Percentiles rank a stretch among this genome's conserved stretches.
Conservation (phyloP, 2,113 vertebrate genomes). For the Oreochromis tanganicae region DNA sequence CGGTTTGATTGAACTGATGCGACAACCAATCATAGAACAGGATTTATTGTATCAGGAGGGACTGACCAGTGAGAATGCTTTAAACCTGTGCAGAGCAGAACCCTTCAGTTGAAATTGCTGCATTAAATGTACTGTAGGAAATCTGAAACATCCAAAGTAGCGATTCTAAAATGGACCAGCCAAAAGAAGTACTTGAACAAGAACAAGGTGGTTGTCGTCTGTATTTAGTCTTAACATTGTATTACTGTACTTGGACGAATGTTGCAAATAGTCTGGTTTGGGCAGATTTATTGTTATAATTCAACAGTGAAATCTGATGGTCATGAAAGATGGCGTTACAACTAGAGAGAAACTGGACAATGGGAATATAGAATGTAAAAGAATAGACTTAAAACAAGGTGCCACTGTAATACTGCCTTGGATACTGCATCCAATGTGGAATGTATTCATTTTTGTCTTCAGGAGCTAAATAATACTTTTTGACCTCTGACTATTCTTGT, state of each 20-base stretch:
- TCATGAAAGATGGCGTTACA: background rate
- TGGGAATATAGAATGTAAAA: background rate
- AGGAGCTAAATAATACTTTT: background rate
- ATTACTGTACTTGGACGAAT: background rate
- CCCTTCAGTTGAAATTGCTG: conserved; percentile 18
- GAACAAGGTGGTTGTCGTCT: background rate
- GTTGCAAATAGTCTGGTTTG: background rate
- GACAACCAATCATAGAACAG: conserved; percentile 38
- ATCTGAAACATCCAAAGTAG: background rate
- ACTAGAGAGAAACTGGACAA: background rate
- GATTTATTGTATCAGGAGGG: conserved; percentile 6
- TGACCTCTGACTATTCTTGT: background rate
- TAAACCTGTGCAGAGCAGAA: background rate
- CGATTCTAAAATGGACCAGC: background rate
- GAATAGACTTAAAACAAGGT: background rate
- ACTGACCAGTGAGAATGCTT: conserved; percentile 46
- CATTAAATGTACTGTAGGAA: background rate
- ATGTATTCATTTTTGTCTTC: background rate
- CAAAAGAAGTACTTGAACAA: background rate
- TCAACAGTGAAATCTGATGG: background rate
- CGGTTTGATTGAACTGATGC: conserved; percentile 28
- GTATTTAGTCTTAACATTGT: background rate
- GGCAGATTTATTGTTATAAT: background rate
- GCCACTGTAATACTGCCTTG: background rate
- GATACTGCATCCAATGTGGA: too few relatives aligned